These are phyloP conservation scores for Lithobates sylvaticus DNA, from an alignment of 2,797 vertebrate genomes.

Conservation along the genomic window DNA sequence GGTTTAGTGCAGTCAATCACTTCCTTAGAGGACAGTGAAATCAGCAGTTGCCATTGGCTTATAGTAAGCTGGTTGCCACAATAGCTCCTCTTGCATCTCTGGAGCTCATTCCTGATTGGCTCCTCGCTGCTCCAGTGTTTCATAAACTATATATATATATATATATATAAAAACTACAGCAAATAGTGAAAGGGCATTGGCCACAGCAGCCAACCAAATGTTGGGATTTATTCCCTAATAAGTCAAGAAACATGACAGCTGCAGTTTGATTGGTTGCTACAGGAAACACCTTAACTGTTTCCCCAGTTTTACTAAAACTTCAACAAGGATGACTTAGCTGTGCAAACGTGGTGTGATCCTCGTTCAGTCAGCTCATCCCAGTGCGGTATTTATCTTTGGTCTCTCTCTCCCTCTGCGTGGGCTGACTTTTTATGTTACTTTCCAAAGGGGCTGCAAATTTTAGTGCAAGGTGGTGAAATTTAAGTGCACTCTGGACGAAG, in stretches of 20 bases:
- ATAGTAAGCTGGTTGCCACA: no score
- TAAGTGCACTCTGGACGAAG: conserved; percentile 35
- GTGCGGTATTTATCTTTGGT: background rate
- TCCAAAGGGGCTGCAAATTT: conserved; percentile 46
- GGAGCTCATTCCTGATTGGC: no score
- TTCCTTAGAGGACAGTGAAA: no score
- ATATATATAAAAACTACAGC: no score
- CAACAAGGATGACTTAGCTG: background rate
- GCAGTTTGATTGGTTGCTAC: background rate
- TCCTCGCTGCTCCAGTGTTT: no score
- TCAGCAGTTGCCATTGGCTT: no score
- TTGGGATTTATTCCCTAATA: no score
- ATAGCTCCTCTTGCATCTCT: no score
- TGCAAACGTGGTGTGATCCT: background rate
- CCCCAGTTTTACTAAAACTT: background rate
- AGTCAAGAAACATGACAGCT: background rate
- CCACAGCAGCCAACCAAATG: no score
- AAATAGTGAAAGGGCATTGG: no score
- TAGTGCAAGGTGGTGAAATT: conserved; percentile 47
- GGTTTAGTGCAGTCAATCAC: no score
- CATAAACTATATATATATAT: no score
- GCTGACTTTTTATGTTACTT: conserved; percentile 18
- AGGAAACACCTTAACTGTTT: background rate
- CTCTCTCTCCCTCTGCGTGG: conserved; percentile 2
- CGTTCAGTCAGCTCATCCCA: background rate